phyloP scores from a whole-genome alignment of 1,140 invertebrate species.

The Arion vulgaris region DNA sequence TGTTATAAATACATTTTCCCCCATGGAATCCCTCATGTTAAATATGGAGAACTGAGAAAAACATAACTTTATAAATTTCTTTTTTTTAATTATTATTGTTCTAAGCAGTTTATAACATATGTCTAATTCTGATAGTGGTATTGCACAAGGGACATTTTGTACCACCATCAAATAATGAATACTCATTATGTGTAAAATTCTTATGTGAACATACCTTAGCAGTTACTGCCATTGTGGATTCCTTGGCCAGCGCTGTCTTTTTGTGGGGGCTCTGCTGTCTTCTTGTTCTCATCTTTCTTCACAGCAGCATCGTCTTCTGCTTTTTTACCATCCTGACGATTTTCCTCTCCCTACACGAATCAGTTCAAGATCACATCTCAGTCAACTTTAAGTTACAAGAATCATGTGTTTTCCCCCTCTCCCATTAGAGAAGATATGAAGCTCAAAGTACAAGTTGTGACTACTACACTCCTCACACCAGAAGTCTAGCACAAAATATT shows the following conservation, averaged over 20 bases:
- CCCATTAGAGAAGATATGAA: not conserved
- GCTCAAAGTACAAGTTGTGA: not conserved
- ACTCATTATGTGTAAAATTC: no score
- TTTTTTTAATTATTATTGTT: no score
- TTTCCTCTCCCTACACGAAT: slow-evolving; percentile 62
- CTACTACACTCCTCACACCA: not conserved
- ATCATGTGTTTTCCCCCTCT: not conserved
- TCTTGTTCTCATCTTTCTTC: slow-evolving; percentile 60
- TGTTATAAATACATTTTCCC: no score
- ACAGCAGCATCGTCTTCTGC: slow-evolving; percentile 63
- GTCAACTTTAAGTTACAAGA: not conserved
- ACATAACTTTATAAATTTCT: no score
- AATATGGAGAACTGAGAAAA: no score
- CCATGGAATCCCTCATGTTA: no score
- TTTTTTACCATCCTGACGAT: slow-evolving; percentile 51
- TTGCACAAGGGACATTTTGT: no score
- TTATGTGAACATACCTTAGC: slow-evolving; percentile 52
- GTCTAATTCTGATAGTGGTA: no score
- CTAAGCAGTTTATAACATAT: no score
- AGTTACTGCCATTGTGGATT: slow-evolving; percentile 59
- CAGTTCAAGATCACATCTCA: not conserved
- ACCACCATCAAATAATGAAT: no score
- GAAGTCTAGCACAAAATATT: no score
- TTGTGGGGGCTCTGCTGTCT: slow-evolving; percentile 51
- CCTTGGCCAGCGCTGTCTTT: slow-evolving; percentile 55